These are phyloP conservation scores for Xestia sexstrigata DNA, from an alignment of 2,888 invertebrate genomes.

Conservation along the genomic window DNA sequence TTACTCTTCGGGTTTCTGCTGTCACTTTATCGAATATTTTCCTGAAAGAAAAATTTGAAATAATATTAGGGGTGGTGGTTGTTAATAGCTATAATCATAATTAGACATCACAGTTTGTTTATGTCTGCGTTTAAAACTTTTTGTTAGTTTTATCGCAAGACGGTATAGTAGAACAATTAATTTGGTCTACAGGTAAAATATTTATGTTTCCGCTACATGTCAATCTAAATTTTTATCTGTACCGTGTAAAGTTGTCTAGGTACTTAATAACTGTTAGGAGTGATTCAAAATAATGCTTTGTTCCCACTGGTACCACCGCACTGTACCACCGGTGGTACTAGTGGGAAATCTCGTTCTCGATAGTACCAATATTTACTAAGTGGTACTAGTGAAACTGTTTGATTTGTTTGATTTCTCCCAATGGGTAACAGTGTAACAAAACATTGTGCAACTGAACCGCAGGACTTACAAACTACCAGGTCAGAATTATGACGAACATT, in stretches of 20 bases:
- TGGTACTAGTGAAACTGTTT: too few species aligned
- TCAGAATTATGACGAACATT: too few species aligned
- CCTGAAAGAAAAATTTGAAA: constrained; percentile 65
- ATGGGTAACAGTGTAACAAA: too few species aligned
- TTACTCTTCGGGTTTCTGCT: constrained; percentile 78
- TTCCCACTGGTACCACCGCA: too few species aligned
- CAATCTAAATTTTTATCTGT: neutral
- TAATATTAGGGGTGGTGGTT: neutral
- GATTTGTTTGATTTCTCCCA: too few species aligned
- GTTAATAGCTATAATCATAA: neutral
- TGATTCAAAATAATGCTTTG: neutral
- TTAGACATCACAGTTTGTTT: neutral
- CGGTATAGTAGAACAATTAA: neutral
- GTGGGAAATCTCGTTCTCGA: too few species aligned
- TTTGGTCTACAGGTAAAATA: neutral
- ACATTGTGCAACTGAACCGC: too few species aligned
- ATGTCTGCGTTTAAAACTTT: neutral
- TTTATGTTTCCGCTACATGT: neutral
- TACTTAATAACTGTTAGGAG: neutral
- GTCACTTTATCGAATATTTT: constrained; percentile 83
- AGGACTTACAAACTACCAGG: too few species aligned
- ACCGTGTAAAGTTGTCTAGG: neutral
- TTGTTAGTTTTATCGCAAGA: neutral
- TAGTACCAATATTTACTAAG: too few species aligned
- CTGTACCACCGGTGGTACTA: too few species aligned